Evolutionary conservation across 1,140 invertebrate genomes (phyloP).

Genomic region (Drosophila virilis): DNA sequence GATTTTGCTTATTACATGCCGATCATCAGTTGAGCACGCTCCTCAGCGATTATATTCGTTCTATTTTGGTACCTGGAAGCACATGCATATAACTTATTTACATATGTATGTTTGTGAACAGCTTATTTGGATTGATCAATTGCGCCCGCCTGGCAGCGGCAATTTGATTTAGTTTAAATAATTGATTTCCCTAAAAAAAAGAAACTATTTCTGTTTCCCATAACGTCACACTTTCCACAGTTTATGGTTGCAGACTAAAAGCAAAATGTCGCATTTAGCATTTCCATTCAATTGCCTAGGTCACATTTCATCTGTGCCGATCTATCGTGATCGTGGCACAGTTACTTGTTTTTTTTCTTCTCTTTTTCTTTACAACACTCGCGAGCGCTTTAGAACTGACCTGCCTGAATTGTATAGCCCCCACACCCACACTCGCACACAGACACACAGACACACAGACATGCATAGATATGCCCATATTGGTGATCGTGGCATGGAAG

Average conservation of each 20-base stretch:
- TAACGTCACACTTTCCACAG: too few relatives aligned
- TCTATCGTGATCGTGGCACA: slow-evolving; percentile 18
- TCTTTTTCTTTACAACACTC: not conserved
- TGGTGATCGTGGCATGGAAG: slow-evolving; percentile 7
- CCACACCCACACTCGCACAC: not conserved
- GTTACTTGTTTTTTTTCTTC: slow-evolving; percentile 14
- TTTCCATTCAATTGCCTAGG: not conserved
- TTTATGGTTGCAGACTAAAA: too few relatives aligned
- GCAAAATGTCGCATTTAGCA: not conserved
- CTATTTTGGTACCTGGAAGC: too few relatives aligned
- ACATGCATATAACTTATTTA: too few relatives aligned
- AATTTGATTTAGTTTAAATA: not conserved
- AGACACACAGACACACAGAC: not conserved
- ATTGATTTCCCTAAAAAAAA: not conserved
- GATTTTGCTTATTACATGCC: too few relatives aligned
- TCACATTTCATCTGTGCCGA: slow-evolving; percentile 1
- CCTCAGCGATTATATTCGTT: too few relatives aligned
- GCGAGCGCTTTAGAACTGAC: slow-evolving; percentile 19
- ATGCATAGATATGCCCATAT: slow-evolving; percentile 1
- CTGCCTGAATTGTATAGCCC: slow-evolving; percentile 28
- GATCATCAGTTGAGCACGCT: too few relatives aligned
- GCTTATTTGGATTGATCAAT: too few relatives aligned
- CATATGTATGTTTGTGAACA: too few relatives aligned
- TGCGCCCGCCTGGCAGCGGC: too few relatives aligned
- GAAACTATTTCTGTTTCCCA: too few relatives aligned